Evolutionary conservation across 2,888 invertebrate genomes (phyloP), one percentile per base, ranked within the genome.

Genomic region (Philopedon plagiatum): DNA sequence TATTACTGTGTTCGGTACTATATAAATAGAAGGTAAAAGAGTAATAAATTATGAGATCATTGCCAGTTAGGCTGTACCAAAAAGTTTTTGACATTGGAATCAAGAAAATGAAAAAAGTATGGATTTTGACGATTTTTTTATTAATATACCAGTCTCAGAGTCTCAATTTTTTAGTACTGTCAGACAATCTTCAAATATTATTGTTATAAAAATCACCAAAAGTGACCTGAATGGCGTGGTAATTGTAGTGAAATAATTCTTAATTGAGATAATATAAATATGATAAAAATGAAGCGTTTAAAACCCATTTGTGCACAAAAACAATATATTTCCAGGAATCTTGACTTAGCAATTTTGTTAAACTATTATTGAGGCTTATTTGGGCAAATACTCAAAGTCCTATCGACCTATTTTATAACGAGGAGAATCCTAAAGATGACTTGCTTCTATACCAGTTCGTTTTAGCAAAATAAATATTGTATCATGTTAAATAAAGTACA

Each of bases 201-300:
- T 44, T 21, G 15, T 21, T 9, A 46, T n/a, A 46, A 23, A 46
- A 46, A 46, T 39, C 13, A n/a, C 2, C 5, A n/a, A n/a, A 11
- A 13, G n/a, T 46, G 46, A 46, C 46, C 23, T 5, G 8, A 23
- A 23, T 23, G 46, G 23, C 46, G 23, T 9, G 11, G 23, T 15
- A 23, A 46, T 23, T 46, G n/a, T 46, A 23, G 4, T 2, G 19
- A 21, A 21, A 46, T 46, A 21, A 46, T 23, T 46, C 23, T 23
- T 46, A 46, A 46, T 46, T 46, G 23, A n/a, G 21, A 46, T 46
- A n/a, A 23, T n/a, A 46, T 46, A 46, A 46, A 46, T 46, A 23
- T n/a, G 19, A 46, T 46, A 46, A 46, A 46, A 46, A 23, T 46
- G 44, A n/a, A 46, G 5, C n/a, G 46, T 46, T 23, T 46, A n/a